phyloP scores from a whole-genome alignment of 1,140 invertebrate species.

The Parasteatoda tepidariorum region DNA sequence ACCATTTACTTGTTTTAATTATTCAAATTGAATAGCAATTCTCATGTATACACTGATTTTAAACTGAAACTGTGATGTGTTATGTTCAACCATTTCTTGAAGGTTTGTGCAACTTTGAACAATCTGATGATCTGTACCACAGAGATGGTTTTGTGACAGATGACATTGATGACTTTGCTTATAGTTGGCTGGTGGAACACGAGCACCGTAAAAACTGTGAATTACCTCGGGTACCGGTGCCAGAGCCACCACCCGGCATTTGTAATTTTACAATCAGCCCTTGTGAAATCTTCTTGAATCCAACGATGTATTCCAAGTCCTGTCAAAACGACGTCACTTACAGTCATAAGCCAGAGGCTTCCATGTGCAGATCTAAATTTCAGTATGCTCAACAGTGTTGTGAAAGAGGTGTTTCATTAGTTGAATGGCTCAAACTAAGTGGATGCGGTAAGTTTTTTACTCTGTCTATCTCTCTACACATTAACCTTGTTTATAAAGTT shows the following conservation, averaged over 20 bases:
- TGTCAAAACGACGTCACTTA: slow-evolving; percentile 79
- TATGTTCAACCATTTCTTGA: too few species aligned
- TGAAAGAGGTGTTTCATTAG: slow-evolving; percentile 76
- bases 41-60: too few species aligned
- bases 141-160: slow-evolving; percentile 70
- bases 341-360: slow-evolving; percentile 66
- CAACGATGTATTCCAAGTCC: slow-evolving; percentile 74
- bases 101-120: slow-evolving; percentile 76
- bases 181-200: slow-evolving; percentile 72
- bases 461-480: not conserved
- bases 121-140: slow-evolving; percentile 75
- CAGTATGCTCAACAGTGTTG: slow-evolving; percentile 81
- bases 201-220: slow-evolving; percentile 33
- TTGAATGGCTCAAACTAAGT: slow-evolving; percentile 75
- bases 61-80: too few species aligned
- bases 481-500: not conserved
- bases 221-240: slow-evolving; percentile 62
- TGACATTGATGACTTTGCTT: slow-evolving; percentile 72
- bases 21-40: too few species aligned
- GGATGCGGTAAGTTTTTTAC: slow-evolving; percentile 73
- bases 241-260: slow-evolving; percentile 67
- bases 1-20: too few species aligned
- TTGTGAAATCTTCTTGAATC: slow-evolving; percentile 72
- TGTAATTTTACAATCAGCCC: slow-evolving; percentile 57
- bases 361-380: slow-evolving; percentile 76